phyloP scores from a whole-genome alignment of 2,797 vertebrate genomes.

The Scolopax rusticola region DNA sequence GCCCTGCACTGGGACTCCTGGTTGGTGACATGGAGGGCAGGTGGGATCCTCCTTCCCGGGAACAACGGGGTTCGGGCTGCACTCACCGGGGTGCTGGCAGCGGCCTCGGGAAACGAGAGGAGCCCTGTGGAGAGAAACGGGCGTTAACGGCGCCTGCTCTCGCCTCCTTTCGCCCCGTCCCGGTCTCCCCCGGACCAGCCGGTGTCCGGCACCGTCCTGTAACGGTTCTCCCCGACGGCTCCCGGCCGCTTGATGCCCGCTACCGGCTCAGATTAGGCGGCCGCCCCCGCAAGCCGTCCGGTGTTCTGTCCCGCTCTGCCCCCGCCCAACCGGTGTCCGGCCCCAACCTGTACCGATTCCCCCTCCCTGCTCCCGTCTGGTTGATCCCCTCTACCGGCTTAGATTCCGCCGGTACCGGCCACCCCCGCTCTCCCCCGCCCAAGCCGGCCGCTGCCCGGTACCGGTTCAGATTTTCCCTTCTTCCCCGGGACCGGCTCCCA shows the following conservation, averaged over 20 bases:
- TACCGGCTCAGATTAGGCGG: no score
- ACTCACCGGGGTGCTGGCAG: conserved; percentile 30
- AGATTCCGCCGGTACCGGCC: background rate
- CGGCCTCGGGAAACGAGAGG: background rate
- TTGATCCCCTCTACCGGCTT: background rate
- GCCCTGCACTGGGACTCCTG: background rate
- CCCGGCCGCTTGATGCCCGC: no score
- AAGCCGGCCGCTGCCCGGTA: background rate
- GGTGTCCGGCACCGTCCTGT: no score
- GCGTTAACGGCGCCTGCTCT: background rate
- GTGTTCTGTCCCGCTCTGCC: background rate
- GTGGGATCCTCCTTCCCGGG: background rate
- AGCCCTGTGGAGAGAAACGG: background rate
- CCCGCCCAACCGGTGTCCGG: background rate
- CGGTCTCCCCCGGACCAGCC: background rate
- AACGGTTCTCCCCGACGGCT: no score
- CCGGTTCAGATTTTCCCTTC: background rate
- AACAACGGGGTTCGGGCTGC: background rate
- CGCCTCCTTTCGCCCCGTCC: fast-evolving
- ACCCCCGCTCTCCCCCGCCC: no score
- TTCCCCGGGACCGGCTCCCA: background rate
- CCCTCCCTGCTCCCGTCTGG: fast-evolving
- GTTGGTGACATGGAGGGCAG: background rate
- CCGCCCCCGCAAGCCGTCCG: no score
- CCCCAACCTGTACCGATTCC: background rate